Percentiles rank a stretch among this genome's conserved stretches.
These are phyloP conservation scores for Dryoscopus gambensis DNA, from an alignment of 2,113 vertebrate genomes.

Conservation along the genomic window DNA sequence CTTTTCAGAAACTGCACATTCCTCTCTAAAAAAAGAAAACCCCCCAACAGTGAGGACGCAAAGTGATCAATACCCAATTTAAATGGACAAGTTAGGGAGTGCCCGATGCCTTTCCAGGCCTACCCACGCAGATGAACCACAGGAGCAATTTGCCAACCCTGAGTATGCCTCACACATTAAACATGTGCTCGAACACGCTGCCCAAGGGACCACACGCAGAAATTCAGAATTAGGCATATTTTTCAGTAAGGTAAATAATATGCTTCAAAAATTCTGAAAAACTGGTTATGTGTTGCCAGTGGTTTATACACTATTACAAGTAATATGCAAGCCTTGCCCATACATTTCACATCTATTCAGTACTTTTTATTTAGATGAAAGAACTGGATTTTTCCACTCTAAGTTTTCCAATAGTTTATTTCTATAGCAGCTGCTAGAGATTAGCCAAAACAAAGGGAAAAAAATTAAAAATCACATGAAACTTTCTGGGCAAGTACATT, in stretches of 20 bases:
- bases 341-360: not conserved
- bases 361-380: not conserved
- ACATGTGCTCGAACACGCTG: not conserved
- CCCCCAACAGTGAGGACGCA: not conserved
- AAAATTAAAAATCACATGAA: not conserved
- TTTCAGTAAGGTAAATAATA: not conserved
- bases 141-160: not conserved
- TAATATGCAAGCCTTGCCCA: not conserved
- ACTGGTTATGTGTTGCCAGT: not conserved
- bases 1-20: not conserved
- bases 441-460: not conserved
- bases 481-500: not conserved
- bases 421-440: not conserved
- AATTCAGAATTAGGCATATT: not conserved
- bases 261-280: not conserved
- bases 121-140: not conserved
- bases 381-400: not conserved
- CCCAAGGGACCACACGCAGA: not conserved
- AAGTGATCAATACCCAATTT: not conserved
- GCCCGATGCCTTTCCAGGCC: not conserved
- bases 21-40: not conserved
- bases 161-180: not conserved
- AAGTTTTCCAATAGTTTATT: not conserved
- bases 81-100: not conserved
- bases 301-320: not conserved